Percentiles rank a stretch among this genome's conserved stretches.
These are phyloP conservation scores for Planococcus citri DNA, from an alignment of 1,140 invertebrate species.

Conservation along the genomic window DNA sequence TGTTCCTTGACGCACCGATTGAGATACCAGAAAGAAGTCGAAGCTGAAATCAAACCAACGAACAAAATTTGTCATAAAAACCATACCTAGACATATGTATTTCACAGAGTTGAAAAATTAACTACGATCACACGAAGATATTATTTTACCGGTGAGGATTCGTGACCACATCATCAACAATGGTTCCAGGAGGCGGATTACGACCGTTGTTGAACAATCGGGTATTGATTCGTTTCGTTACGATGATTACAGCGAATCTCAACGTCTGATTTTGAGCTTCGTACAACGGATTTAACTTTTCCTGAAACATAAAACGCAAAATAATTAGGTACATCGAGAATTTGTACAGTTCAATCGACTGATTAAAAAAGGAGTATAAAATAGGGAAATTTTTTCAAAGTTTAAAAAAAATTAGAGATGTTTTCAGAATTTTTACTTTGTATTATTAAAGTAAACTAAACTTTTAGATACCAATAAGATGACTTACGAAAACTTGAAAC, in stretches of 20 bases:
- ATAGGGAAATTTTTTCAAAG: no score
- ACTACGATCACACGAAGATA: no score
- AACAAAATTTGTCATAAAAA: no score
- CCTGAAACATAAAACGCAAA: background rate
- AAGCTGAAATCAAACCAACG: constrained; percentile 41
- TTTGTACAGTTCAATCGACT: no score
- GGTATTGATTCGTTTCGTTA: constrained; percentile 59
- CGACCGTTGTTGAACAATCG: constrained; percentile 41
- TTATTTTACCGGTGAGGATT: constrained; percentile 54
- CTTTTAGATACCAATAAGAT: no score
- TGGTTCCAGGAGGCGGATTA: constrained; percentile 74
- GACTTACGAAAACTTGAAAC: no score
- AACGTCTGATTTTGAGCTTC: background rate
- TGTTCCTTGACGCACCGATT: constrained; percentile 61
- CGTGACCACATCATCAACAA: constrained; percentile 75
- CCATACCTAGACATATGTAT: background rate
- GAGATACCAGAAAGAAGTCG: constrained; percentile 70
- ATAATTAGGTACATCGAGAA: no score
- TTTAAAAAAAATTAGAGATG: no score
- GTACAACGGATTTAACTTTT: background rate
- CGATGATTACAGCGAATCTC: constrained; percentile 55
- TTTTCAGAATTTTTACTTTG: no score
- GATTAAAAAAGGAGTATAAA: no score
- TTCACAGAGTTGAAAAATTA: no score
- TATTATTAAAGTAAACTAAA: no score